phyloP scores from a whole-genome alignment of 1,140 invertebrate species.

The Probaryconus sp. region DNA sequence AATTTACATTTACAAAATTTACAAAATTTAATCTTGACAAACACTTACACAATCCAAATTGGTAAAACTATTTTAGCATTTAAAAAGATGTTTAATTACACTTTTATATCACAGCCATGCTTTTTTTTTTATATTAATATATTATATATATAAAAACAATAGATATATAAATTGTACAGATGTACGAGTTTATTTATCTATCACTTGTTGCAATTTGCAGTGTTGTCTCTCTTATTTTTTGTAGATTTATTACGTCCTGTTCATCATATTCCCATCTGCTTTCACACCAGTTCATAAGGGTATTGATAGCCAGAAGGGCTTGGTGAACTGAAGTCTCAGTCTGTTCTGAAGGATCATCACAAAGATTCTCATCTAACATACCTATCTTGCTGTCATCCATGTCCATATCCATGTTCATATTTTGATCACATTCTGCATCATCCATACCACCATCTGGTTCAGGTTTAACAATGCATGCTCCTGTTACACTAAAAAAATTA shows the following conservation, averaged over 20 bases:
- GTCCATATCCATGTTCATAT: constrained; percentile 22
- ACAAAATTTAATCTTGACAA: too few relatives aligned
- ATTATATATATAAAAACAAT: constrained; percentile 29
- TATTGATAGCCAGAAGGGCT: constrained; percentile 28
- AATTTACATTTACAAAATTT: too few relatives aligned
- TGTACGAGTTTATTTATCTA: too few relatives aligned
- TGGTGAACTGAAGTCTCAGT: constrained; percentile 15
- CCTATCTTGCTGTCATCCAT: constrained; percentile 19
- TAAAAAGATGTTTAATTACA: too few relatives aligned
- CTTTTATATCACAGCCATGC: too few relatives aligned
- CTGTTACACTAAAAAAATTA: constrained; percentile 31
- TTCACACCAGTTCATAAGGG: constrained; percentile 28
- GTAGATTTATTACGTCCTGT: constrained; percentile 20
- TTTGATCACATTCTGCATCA: constrained; percentile 16
- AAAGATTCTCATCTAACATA: neutral
- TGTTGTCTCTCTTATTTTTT: constrained; percentile 17
- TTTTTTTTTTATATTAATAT: too few relatives aligned
- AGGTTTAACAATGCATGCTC: constrained; percentile 22
- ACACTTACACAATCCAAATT: too few relatives aligned
- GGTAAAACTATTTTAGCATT: too few relatives aligned
- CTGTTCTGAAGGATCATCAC: neutral
- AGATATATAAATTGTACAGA: constrained; percentile 13
- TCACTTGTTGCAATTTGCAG: constrained; percentile 11
- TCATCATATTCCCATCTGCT: constrained; percentile 38
- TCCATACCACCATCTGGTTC: constrained; percentile 30